Percentiles rank a stretch among this genome's conserved stretches.
Evolutionary conservation across 2,113 vertebrate species (phyloP).

Genomic region (Pelecanus crispus): DNA sequence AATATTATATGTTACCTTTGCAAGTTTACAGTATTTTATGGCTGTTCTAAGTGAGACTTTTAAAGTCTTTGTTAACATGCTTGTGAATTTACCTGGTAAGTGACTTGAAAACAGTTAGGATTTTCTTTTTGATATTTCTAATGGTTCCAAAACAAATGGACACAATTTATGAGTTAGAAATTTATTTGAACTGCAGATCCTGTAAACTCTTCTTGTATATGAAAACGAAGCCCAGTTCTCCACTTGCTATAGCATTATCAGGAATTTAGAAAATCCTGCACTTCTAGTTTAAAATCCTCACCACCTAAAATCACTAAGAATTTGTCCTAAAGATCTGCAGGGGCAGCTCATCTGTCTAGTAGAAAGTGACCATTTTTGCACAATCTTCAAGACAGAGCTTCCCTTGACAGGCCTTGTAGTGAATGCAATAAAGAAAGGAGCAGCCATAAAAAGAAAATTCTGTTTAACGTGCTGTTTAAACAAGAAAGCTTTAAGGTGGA

Average conservation of each 20-base stretch:
- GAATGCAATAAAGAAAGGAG: neutral
- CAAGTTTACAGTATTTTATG: neutral
- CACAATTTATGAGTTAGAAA: neutral
- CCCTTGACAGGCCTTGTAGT: neutral
- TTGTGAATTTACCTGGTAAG: neutral
- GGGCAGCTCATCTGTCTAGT: neutral
- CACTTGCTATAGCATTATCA: neutral
- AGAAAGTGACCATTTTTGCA: neutral
- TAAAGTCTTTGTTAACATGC: neutral
- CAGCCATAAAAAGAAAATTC: neutral
- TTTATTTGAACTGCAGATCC: neutral
- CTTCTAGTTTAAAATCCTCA: neutral
- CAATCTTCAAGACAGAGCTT: neutral
- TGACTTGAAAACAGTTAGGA: neutral
- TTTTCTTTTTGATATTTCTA: neutral
- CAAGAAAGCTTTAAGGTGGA: neutral
- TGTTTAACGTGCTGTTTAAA: neutral
- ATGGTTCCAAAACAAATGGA: neutral
- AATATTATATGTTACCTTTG: neutral
- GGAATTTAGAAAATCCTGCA: neutral
- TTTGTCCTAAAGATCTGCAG: neutral
- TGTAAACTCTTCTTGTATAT: neutral
- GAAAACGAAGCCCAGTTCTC: neutral
- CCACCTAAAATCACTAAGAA: neutral
- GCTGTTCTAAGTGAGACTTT: neutral